phyloP scores from a whole-genome alignment of 2,888 invertebrate genomes.

The Acronicta leporina region DNA sequence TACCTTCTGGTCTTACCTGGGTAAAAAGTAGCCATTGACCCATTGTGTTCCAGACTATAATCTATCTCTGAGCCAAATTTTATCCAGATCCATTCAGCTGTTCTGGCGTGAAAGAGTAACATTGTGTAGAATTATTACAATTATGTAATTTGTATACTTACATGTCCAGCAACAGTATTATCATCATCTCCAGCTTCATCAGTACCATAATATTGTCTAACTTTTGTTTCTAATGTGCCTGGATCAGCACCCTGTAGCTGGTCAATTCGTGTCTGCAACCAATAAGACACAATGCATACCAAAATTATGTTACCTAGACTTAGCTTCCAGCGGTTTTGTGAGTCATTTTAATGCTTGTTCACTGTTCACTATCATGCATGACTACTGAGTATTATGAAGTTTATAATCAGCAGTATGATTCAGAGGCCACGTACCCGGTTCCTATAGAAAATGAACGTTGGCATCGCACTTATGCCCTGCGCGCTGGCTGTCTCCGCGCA shows the following conservation, averaged over 20 bases:
- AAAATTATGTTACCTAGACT: too few species aligned
- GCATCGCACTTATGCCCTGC: slow-evolving; percentile 98
- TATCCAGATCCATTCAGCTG: too few species aligned
- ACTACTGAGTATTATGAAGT: too few species aligned
- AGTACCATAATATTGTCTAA: slow-evolving; percentile 94
- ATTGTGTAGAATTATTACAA: too few species aligned
- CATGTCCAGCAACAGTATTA: slow-evolving; percentile 93
- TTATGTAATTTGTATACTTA: slow-evolving; percentile 86
- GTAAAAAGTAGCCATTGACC: too few species aligned
- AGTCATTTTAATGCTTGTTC: too few species aligned
- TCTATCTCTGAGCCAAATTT: too few species aligned
- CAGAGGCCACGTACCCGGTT: slow-evolving; percentile 89
- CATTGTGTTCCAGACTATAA: too few species aligned
- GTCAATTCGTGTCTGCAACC: slow-evolving; percentile 93
- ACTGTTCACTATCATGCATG: too few species aligned
- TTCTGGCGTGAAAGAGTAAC: too few species aligned
- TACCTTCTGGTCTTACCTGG: too few species aligned
- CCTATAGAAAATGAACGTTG: slow-evolving; percentile 98
- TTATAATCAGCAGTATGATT: not conserved
- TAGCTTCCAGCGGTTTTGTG: too few species aligned
- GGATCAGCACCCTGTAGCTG: slow-evolving; percentile 96
- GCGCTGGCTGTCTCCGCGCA: slow-evolving; percentile 96
- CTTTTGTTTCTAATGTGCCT: slow-evolving; percentile 94
- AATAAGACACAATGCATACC: slow-evolving; percentile 4
- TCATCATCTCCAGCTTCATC: slow-evolving; percentile 91